Conservation (phyloP, 2,888 invertebrate genomes). For the Nomada goodeniana region DNA sequence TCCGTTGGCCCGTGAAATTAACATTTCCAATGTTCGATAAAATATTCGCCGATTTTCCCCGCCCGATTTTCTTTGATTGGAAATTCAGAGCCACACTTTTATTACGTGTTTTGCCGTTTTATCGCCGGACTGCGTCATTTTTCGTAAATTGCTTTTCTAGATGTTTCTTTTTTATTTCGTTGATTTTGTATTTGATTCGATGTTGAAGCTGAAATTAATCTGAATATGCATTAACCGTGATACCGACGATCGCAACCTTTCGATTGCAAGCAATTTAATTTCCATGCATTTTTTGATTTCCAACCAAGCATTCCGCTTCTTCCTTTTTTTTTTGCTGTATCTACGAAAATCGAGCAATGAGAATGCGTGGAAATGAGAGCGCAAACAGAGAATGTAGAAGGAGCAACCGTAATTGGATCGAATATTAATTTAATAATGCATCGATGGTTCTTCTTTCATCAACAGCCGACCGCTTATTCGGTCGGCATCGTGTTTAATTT, state of each 20-base stretch:
- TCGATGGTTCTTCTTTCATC: constrained; percentile 50
- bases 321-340: not conserved
- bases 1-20: constrained; percentile 28
- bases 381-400: constrained; percentile 1
- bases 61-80: not conserved
- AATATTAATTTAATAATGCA: constrained; percentile 43
- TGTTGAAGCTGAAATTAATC: too few species aligned
- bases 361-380: not conserved
- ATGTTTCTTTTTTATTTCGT: not conserved
- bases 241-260: too few species aligned
- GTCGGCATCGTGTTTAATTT: constrained; percentile 33
- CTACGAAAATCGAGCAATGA: not conserved
- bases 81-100: not conserved
- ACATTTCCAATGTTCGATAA: not conserved
- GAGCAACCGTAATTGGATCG: constrained; percentile 54
- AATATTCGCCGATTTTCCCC: constrained; percentile 12
- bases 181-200: too few species aligned
- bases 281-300: too few species aligned
- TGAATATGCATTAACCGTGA: too few species aligned
- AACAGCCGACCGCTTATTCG: constrained; percentile 34
- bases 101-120: not conserved
- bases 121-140: not conserved
- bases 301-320: too few species aligned
- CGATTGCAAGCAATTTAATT: too few species aligned
- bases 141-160: not conserved